Base-by-base conservation (phyloP, 2,797 vertebrate species). In the Merluccius polli region DNA sequence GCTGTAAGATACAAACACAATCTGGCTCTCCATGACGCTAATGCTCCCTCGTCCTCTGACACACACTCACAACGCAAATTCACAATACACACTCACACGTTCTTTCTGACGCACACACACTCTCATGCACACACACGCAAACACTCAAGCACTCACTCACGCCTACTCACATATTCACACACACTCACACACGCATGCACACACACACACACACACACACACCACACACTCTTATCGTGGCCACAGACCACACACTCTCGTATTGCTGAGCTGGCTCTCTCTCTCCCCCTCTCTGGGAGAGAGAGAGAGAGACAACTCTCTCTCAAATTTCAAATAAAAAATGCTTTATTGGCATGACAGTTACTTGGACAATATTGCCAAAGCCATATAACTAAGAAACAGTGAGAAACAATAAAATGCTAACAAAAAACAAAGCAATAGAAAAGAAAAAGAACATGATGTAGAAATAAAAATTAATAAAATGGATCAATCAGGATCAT, bases 181-280 rank as follows among this genome's bases (percentile, higher is more conserved):
- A 59, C 8, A 59, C 52, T 2, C n/a, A 59, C 52, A 59, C 16
- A 21, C 16, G 21, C 52, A 59, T 16, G 21, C 52, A 59, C 65
- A 30, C 27, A 68, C 65, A 68, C 65, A 68, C 59, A 63, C 65
- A 68, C 65, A 59, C 52, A n/a, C 52, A 59, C 52, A n/a, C 52
- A n/a, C 21, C 36, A 38, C 36, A 38, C 36, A 38, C 36, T 11
- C n/a, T 27, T 27, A 27, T 24, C 24, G n/a, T 63, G 59, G n/a
- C 16, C 59, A 63, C 59, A 63, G 59, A 63, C 59, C 59, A 63
- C 24, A 63, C 18, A 63, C 59, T 63, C 2, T 7, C 2, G 11
- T 27, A 63, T 27, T 63, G 59, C 59, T 63, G 59, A 63, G 59
- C 59, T 63, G 59, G n/a, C 59, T 59, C 21, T 59, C 52, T 24